These are phyloP conservation scores for Pseudococcus longispinus DNA, from an alignment of 2,888 invertebrate species.

Conservation along the genomic window DNA sequence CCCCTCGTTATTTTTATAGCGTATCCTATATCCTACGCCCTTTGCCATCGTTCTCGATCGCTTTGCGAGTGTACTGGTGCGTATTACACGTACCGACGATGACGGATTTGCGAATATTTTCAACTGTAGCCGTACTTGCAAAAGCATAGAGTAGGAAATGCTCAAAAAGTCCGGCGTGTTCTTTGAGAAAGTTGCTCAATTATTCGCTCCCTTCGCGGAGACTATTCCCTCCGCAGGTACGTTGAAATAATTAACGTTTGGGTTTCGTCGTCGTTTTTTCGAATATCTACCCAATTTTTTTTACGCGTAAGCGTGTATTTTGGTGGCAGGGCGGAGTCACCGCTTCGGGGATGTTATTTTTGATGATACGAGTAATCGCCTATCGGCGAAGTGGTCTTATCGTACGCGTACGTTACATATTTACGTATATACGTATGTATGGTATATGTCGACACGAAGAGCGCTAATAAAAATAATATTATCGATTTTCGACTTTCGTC, in stretches of 20 bases:
- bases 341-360: neutral
- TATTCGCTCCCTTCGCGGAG: no score
- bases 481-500: conserved; percentile 3
- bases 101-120: no score
- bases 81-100: neutral
- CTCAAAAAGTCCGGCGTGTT: no score
- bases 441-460: neutral
- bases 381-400: neutral
- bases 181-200: no score
- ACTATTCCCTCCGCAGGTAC: no score
- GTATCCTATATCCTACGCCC: conserved; percentile 9
- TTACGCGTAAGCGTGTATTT: no score
- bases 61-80: neutral
- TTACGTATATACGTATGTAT: neutral
- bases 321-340: no score
- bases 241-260: no score
- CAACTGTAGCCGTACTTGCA: no score
- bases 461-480: conserved; percentile 3
- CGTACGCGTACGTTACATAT: neutral
- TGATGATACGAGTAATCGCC: neutral
- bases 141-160: no score
- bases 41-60: neutral
- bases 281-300: no score
- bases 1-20: conserved; percentile 48
- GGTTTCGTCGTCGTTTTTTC: no score